Percentiles rank a stretch among this genome's conserved stretches.
phyloP scores from a whole-genome alignment of 1,140 invertebrate genomes.

The Marisa cornuarietis region DNA sequence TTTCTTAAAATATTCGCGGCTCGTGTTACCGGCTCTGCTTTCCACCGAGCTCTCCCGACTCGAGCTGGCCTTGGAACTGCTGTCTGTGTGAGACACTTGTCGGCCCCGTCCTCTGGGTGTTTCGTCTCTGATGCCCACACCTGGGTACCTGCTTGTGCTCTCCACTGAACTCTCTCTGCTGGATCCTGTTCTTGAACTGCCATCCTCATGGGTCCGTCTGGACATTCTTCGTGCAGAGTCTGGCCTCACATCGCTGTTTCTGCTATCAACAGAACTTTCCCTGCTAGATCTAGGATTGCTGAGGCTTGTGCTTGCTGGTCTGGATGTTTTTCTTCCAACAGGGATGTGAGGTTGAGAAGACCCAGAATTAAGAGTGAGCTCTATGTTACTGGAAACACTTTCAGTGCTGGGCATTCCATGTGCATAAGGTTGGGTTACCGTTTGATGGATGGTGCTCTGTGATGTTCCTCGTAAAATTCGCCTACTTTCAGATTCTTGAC shows the following conservation, averaged over 20 bases:
- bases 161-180: constrained; percentile 21
- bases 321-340: no score
- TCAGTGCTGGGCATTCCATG: no score
- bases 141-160: background rate
- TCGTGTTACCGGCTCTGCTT: background rate
- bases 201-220: background rate
- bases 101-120: background rate
- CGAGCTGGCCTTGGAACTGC: background rate
- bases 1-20: background rate
- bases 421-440: no score
- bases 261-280: constrained; percentile 13
- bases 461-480: no score
- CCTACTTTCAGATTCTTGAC: no score
- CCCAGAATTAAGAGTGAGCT: no score
- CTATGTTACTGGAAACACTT: no score
- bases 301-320: no score
- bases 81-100: background rate
- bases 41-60: constrained; percentile 10
- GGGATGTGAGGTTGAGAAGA: no score
- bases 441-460: no score
- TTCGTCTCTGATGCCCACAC: background rate
- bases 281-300: constrained; percentile 1
- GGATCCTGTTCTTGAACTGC: background rate
- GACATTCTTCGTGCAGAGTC: background rate
- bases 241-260: background rate